A percentile compares a stretch with the other conserved stretches of the same genome.
phyloP scores from a whole-genome alignment of 2,113 vertebrate genomes.

The Sturnira hondurensis region DNA sequence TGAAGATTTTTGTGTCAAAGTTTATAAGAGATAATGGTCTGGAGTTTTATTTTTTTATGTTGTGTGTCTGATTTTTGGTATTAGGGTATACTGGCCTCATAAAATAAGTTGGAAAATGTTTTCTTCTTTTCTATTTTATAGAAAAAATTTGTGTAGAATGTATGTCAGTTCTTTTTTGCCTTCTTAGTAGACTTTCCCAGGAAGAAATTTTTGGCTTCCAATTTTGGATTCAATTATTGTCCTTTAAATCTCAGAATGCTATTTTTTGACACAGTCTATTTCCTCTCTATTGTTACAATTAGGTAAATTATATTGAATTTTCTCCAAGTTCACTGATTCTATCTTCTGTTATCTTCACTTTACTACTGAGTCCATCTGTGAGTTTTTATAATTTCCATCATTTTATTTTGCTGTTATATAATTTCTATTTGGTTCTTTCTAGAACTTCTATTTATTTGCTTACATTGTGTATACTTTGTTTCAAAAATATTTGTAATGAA shows the following conservation, averaged over 20 bases:
- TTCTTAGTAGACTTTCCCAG: neutral
- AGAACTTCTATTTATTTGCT: neutral
- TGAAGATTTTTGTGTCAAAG: neutral
- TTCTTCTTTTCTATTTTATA: neutral
- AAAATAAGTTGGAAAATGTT: neutral
- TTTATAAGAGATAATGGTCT: neutral
- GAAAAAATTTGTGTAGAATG: neutral
- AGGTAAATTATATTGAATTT: neutral
- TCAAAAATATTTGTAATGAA: neutral
- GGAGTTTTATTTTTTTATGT: neutral
- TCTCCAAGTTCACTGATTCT: neutral
- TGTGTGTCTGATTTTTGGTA: neutral
- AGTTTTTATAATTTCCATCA: neutral
- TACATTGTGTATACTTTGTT: neutral
- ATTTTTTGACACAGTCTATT: neutral
- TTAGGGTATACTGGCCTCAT: neutral
- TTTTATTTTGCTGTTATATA: neutral
- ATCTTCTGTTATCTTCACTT: neutral
- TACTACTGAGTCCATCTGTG: neutral
- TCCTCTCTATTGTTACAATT: neutral
- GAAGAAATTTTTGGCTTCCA: neutral
- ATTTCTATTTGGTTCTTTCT: neutral
- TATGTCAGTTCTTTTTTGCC: neutral
- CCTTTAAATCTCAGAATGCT: neutral
- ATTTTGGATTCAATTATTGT: neutral